A percentile compares a stretch with the other conserved stretches of the same genome.
Evolutionary conservation across 2,113 vertebrate species (phyloP).

Genomic region (Herpailurus yagouaroundi): DNA sequence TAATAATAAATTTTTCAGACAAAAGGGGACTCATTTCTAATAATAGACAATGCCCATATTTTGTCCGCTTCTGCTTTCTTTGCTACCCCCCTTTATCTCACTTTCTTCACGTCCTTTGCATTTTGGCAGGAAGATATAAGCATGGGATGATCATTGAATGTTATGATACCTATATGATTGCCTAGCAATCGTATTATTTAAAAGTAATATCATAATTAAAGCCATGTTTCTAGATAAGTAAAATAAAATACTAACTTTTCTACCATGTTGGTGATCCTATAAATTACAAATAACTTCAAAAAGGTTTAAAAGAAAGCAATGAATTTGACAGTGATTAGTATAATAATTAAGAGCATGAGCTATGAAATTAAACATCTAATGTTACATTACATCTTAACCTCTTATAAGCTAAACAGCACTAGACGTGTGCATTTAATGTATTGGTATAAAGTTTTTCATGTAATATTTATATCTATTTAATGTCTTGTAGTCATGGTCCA

Average conservation of each 20-base stretch:
- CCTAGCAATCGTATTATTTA: not conserved
- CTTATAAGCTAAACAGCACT: not conserved
- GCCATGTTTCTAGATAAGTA: not conserved
- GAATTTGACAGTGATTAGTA: not conserved
- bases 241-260: not conserved
- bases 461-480: not conserved
- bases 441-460: not conserved
- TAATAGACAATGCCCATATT: not conserved
- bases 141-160: not conserved
- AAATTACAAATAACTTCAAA: not conserved
- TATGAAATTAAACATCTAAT: not conserved
- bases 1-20: not conserved
- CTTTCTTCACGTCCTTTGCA: not conserved
- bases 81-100: not conserved
- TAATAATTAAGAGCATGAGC: not conserved
- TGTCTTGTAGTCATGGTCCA: fast-evolving
- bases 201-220: not conserved
- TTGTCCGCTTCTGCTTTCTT: not conserved
- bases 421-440: not conserved
- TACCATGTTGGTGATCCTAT: not conserved
- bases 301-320: not conserved
- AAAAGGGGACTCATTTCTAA: not conserved
- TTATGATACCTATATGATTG: not conserved
- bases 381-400: not conserved
- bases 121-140: not conserved